Percentiles rank a stretch among this genome's conserved stretches.
These are phyloP conservation scores for Acheta domesticus DNA, from an alignment of 2,888 invertebrate species.

Conservation along the genomic window DNA sequence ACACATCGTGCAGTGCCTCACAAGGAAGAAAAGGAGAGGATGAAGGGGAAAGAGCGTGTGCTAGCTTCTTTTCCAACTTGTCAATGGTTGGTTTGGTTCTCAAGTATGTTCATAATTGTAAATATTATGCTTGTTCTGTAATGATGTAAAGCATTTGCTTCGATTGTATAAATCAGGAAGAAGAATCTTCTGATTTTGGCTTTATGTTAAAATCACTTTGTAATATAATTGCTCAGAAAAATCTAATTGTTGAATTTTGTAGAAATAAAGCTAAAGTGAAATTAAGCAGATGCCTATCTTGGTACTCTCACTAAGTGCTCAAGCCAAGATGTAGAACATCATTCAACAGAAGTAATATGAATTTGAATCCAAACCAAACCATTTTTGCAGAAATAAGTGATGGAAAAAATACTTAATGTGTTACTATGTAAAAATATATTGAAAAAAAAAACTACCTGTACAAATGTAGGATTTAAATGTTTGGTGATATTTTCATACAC, in stretches of 20 bases:
- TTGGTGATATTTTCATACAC: constrained; percentile 40
- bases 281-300: neutral
- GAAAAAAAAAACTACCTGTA: constrained; percentile 29
- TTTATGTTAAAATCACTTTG: too few relatives aligned
- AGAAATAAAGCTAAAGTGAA: neutral
- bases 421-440: constrained; percentile 22
- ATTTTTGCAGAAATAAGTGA: constrained; percentile 11
- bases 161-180: neutral
- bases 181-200: too few relatives aligned
- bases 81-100: constrained; percentile 21
- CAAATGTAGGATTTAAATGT: constrained; percentile 30
- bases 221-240: too few relatives aligned
- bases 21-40: constrained; percentile 29
- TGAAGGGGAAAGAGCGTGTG: constrained; percentile 21
- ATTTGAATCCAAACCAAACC: constrained; percentile 18
- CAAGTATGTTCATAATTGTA: neutral
- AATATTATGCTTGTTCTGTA: neutral
- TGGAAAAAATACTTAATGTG: constrained; percentile 25
- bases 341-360: neutral
- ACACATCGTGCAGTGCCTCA: constrained; percentile 35
- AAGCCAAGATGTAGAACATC: neutral
- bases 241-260: neutral
- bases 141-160: neutral
- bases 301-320: neutral
- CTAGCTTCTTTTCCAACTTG: constrained; percentile 32